Percentiles rank a stretch among this genome's conserved stretches.
Conservation (phyloP, 1,140 invertebrate species). For the Agrypnia vestita region DNA sequence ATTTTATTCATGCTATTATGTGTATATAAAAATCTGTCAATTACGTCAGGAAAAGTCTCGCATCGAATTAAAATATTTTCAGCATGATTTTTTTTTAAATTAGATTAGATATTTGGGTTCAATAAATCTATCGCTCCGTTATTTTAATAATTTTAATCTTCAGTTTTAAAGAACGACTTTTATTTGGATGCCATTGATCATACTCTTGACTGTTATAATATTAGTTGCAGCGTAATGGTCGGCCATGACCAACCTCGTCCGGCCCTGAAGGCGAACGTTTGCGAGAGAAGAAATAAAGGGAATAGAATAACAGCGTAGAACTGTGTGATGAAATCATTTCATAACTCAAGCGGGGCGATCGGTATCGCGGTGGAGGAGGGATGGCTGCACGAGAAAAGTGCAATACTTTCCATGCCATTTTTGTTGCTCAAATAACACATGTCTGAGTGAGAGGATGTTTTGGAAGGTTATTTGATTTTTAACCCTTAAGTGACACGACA, state of each 20-base stretch:
- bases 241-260: not conserved
- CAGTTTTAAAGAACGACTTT: no score
- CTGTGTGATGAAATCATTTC: constrained; percentile 61
- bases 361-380: constrained; percentile 40
- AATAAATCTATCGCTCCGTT: no score
- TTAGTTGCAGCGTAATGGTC: no score
- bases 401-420: constrained; percentile 20
- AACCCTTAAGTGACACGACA: not conserved
- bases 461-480: constrained; percentile 8
- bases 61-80: no score
- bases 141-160: no score
- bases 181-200: no score
- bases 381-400: not conserved
- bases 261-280: not conserved
- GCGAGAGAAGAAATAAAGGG: constrained; percentile 7
- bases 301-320: constrained; percentile 47
- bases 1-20: no score
- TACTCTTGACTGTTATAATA: no score
- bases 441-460: not conserved
- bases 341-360: constrained; percentile 59
- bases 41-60: no score
- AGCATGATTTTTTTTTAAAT: no score
- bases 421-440: constrained; percentile 17
- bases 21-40: no score
- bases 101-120: no score